Evolutionary conservation across 2,113 vertebrate genomes (phyloP).

Genomic region (Embiotoca jacksoni): DNA sequence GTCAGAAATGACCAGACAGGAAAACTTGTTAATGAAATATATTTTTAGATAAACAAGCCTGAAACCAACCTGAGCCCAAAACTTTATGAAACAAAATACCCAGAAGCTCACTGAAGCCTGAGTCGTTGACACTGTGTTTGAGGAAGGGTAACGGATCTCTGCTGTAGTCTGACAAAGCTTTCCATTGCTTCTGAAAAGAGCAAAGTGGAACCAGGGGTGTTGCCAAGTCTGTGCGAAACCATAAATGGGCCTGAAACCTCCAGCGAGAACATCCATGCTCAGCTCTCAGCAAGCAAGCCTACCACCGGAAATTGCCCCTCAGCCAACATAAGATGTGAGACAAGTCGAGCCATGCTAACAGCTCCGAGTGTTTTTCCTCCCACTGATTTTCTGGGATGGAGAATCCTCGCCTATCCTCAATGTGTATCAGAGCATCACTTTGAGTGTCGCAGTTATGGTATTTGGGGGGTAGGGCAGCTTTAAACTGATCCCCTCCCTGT

Average conservation of each 20-base stretch:
- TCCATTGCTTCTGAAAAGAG: constrained; percentile 8
- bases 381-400: constrained; percentile 41
- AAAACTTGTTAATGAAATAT: background rate
- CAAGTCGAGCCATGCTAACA: constrained; percentile 7
- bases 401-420: constrained; percentile 33
- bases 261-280: constrained; percentile 11
- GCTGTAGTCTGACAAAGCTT: background rate
- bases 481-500: constrained; percentile 48
- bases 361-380: constrained; percentile 44
- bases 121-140: background rate
- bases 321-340: constrained; percentile 27
- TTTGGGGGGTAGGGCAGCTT: constrained; percentile 40
- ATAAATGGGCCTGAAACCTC: constrained; percentile 12
- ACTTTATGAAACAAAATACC: background rate
- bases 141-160: too few relatives aligned
- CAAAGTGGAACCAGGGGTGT: constrained; percentile 1
- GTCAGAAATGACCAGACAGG: too few relatives aligned
- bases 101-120: background rate
- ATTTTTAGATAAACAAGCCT: background rate
- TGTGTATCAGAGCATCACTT: constrained; percentile 63
- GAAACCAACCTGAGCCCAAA: background rate
- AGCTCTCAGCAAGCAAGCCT: constrained; percentile 10
- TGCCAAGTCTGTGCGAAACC: constrained; percentile 13
- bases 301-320: constrained; percentile 30
- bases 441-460: constrained; percentile 18